Evolutionary conservation across 53 echinoderm and acorn worm species (phyloP), one percentile per base, ranked within the genome.

Genomic region (Antedon mediterranea): DNA sequence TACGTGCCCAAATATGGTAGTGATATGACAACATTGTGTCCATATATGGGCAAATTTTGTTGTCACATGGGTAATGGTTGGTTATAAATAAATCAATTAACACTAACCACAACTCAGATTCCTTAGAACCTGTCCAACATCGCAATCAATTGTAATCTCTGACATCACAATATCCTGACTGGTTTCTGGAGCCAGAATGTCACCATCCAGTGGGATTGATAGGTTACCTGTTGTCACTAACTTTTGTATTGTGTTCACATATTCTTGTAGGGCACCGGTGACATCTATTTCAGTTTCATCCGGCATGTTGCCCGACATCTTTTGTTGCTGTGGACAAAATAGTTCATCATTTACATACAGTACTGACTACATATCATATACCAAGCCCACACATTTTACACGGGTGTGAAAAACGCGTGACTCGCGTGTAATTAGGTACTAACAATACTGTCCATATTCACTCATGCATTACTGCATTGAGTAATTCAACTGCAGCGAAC

Each of bases 71-170:
- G n/a, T n/a, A n/a, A n/a, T n/a, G n/a, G n/a, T n/a, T n/a, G n/a
- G n/a, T 37, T 37, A 37, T 6, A 37, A 37, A 37, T 11, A 37
- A 37, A 6, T 37, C 37, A 37, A 74, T n/a, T n/a, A 20, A 4
- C 74, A 41, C 85, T 75, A 71, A 85, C 85, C 32, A 30, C 85
- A 85, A 9, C 76, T 72, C 71, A 72, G 30, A 77, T 85, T 85
- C 29, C 81, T 80, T 28, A 85, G 41, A 34, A 85, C 81, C 31
- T 85, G 80, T 2, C 85, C 85, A 27, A 34, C 71, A 0, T 42
- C 34, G 31, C 85, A 85, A 0, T 43, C 71, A 32, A 80, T 43
- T 14, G 71, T 27, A 4, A 85, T 27, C 18, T 78, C 43, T 43
- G 43, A 29, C 5, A 43, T 43, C 31, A 43, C 43, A 6, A 78